These are phyloP conservation scores for Anthonomus grandis DNA, from an alignment of 1,140 invertebrate genomes.

Conservation along the genomic window DNA sequence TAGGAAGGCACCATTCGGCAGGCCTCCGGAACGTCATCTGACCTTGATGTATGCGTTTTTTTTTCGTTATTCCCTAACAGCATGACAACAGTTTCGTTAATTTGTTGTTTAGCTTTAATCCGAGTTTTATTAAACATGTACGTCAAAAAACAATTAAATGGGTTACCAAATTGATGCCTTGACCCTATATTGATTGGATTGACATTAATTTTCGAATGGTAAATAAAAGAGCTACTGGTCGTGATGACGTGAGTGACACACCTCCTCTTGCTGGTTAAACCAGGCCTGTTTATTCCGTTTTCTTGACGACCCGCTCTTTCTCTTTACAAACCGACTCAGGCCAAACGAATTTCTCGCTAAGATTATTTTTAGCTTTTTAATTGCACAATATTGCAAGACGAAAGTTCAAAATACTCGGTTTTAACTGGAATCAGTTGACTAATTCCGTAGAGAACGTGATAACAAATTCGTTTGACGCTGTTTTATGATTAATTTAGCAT, in stretches of 20 bases:
- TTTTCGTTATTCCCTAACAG: too few relatives aligned
- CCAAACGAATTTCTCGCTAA: too few relatives aligned
- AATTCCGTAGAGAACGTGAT: too few relatives aligned
- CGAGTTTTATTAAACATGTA: background rate
- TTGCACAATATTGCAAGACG: too few relatives aligned
- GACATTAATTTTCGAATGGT: background rate
- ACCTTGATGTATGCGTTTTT: background rate
- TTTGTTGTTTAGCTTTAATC: background rate
- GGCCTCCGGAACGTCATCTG: background rate
- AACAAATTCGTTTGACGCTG: too few relatives aligned
- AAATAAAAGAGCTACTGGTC: background rate
- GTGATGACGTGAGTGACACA: conserved; percentile 2
- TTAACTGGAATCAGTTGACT: too few relatives aligned
- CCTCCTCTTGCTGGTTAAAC: conserved; percentile 2
- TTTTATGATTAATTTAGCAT: too few relatives aligned
- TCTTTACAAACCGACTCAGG: too few relatives aligned
- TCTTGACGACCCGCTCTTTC: too few relatives aligned
- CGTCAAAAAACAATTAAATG: background rate
- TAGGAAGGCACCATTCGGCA: conserved; percentile 2
- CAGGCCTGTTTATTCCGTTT: too few relatives aligned
- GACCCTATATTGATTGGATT: background rate
- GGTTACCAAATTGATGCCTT: background rate
- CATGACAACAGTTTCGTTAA: conserved; percentile 1
- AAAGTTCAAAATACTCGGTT: too few relatives aligned
- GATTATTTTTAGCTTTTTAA: too few relatives aligned